These are phyloP conservation scores for Anorthoa munda DNA, from an alignment of 2,888 invertebrate species.

Conservation along the genomic window DNA sequence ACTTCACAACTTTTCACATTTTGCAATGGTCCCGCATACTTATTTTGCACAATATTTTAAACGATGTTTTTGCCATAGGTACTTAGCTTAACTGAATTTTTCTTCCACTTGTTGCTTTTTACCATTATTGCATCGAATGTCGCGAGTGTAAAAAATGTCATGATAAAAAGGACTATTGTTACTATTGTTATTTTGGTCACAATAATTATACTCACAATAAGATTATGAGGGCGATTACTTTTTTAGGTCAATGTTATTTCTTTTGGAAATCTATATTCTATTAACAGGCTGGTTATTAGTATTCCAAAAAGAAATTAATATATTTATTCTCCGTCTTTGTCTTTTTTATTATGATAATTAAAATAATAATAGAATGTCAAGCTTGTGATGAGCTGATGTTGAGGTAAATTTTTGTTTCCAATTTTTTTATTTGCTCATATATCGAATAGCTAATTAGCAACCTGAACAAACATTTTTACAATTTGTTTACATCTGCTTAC, in stretches of 20 bases:
- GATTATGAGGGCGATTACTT: no score
- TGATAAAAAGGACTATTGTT: not conserved
- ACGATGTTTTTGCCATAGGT: no score
- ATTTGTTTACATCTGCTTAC: not conserved
- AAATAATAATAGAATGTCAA: no score
- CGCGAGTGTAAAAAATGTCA: not conserved
- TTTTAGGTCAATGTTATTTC: no score
- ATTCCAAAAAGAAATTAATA: no score
- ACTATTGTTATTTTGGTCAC: not conserved
- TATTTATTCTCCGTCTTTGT: no score
- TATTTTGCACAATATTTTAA: not conserved
- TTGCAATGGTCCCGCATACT: no score
- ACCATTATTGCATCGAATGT: not conserved
- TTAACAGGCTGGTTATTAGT: no score
- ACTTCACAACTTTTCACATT: not conserved
- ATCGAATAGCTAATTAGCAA: not conserved
- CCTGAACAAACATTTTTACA: not conserved
- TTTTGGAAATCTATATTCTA: no score
- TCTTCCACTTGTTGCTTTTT: slow-evolving; percentile 36
- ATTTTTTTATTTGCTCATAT: no score
- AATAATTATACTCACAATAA: no score
- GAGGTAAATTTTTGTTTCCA: not conserved
- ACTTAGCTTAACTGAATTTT: not conserved
- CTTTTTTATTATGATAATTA: no score
- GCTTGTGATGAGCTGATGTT: not conserved